These are phyloP conservation scores for Apostichopus californicus DNA, from an alignment of 35 echinoderm and acorn worm species.

Conservation along the genomic window DNA sequence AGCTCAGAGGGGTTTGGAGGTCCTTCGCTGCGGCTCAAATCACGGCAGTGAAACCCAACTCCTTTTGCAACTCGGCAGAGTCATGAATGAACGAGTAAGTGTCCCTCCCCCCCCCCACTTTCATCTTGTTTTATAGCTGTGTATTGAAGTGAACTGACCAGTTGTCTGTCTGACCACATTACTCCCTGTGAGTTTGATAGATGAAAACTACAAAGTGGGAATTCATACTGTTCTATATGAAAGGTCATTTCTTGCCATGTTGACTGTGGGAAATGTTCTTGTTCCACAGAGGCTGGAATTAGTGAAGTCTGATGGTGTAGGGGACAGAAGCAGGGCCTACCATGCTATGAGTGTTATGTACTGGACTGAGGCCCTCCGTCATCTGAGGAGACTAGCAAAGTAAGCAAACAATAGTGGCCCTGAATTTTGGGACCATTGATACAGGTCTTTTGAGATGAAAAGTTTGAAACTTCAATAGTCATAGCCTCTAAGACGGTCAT, in stretches of 20 bases:
- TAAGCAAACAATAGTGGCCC: conserved; percentile 13
- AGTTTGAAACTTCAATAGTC: no score
- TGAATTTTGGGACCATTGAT: no score
- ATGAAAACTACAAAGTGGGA: no score
- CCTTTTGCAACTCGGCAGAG: conserved; percentile 75
- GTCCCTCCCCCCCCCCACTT: no score
- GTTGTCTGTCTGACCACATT: no score
- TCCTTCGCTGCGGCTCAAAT: conserved; percentile 71
- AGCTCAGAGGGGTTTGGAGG: conserved; percentile 88
- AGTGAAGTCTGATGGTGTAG: conserved; percentile 45
- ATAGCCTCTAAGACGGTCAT: no score
- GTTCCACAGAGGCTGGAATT: conserved; percentile 64
- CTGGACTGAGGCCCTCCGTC: conserved; percentile 83
- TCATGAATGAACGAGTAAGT: conserved; percentile 84
- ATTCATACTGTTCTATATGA: not conserved
- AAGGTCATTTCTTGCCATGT: not conserved
- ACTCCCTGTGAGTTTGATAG: no score
- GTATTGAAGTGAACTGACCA: no score
- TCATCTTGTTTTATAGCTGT: no score
- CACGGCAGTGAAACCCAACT: conserved; percentile 80
- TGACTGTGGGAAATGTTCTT: not conserved
- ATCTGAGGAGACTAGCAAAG: conserved; percentile 76
- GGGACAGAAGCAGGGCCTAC: conserved; percentile 68
- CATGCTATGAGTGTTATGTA: conserved; percentile 88
- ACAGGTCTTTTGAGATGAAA: not conserved